Conservation (phyloP, 1,140 invertebrate genomes). For the Whitmania pigra region DNA sequence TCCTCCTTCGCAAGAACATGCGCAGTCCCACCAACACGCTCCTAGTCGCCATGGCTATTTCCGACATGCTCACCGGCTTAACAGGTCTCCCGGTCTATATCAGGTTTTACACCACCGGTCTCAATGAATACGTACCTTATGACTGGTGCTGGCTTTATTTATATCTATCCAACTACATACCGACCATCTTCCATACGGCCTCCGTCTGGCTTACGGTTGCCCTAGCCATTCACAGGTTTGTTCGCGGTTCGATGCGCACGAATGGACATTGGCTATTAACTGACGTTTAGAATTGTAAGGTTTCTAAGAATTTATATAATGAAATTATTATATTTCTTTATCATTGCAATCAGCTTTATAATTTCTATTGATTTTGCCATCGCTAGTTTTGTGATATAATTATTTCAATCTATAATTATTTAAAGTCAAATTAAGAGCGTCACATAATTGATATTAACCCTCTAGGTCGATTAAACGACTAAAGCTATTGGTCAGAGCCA, state of each 20-base stretch:
- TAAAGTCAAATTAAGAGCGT: too few species aligned
- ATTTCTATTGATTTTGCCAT: too few species aligned
- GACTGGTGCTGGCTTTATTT: not conserved
- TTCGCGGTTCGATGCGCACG: not conserved
- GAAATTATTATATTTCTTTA: too few species aligned
- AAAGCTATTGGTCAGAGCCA: too few species aligned
- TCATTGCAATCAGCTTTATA: too few species aligned
- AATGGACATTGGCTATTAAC: too few species aligned
- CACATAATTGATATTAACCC: too few species aligned
- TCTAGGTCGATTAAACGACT: too few species aligned
- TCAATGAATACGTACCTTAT: constrained; percentile 2
- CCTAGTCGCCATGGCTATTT: constrained; percentile 10
- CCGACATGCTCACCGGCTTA: constrained; percentile 7
- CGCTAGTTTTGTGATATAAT: too few species aligned
- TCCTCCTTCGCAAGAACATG: not conserved
- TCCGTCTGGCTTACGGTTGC: not conserved
- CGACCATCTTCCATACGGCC: constrained; percentile 12
- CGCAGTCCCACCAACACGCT: not conserved
- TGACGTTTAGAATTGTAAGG: too few species aligned
- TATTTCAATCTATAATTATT: too few species aligned
- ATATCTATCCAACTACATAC: constrained; percentile 7
- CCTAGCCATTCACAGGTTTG: constrained; percentile 3
- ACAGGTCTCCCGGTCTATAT: not conserved
- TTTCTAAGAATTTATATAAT: too few species aligned
- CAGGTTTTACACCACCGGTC: not conserved